Evolutionary conservation across 2,888 invertebrate genomes (phyloP), one percentile per base, ranked within the genome.

Genomic region (Xylocampa areola): DNA sequence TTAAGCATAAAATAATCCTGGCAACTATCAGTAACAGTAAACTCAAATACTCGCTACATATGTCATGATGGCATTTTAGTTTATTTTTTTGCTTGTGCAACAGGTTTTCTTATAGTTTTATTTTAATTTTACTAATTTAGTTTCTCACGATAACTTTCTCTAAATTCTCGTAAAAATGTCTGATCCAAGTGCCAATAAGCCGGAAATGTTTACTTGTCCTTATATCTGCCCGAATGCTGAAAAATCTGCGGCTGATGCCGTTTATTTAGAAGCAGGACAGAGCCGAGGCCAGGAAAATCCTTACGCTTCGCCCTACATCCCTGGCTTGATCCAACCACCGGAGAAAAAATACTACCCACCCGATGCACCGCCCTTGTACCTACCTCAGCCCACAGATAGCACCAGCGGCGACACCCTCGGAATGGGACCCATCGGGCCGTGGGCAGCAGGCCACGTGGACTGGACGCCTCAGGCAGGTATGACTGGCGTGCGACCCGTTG

Each of bases 391-490:
- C 0, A 87, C 87, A 0, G 92, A 92, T 2, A 90, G 84, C 27
- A 90, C 89, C 1, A 93, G 93, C 58, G 92, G 92, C 0, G 92
- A 94, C 47, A 84, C 86, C 3, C 84, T 94, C 4, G 77, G 80
- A 1, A 94, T 94, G 94, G 86, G 86, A 0, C 86, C 92, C 0
- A 85, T 92, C 41, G 96, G 95, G 0, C 96, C 96, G 0, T 97
- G 97, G 97, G 97, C 97, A 0, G 94, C 96, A 0, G 97, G 97
- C 0, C 95, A 96, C 67, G 91, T 96, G 0, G 96, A 96, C 84
- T 97, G 96, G 96, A 96, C 96, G 11, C 96, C 97, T 0, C 90
- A 95, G 76, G 95, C 95, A 0, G 97, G 96, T 0, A 92, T 96
- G 27, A 97, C 97, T 0, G 97, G 97, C 4, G 95, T 96, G 0